These are phyloP conservation scores for Salarias fasciatus DNA, from an alignment of 2,797 vertebrate genomes.

Conservation along the genomic window DNA sequence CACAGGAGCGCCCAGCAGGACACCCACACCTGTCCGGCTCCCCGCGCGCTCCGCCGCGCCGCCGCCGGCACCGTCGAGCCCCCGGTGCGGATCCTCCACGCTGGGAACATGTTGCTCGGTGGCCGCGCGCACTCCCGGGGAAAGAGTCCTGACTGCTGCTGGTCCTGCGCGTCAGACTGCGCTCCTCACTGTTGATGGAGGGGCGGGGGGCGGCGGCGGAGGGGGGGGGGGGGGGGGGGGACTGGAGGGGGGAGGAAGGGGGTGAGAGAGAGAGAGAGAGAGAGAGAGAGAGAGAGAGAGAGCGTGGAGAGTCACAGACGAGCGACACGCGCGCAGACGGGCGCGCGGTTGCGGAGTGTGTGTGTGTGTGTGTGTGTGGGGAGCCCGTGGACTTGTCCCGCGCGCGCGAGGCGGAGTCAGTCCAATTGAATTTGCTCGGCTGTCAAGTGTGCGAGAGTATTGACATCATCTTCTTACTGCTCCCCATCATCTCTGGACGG, in stretches of 20 bases:
- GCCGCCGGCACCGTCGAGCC: conserved; percentile 44
- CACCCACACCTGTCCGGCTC: conserved; percentile 69
- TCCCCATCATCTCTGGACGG: conserved; percentile 24
- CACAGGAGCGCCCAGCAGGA: conserved; percentile 80
- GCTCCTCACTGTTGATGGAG: conserved; percentile 63
- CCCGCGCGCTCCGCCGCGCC: conserved; percentile 56
- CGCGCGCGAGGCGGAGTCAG: conserved; percentile 77
- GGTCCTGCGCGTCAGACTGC: conserved; percentile 66
- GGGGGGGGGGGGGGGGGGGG: not conserved
- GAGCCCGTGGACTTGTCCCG: conserved; percentile 72
- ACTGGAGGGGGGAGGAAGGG: not conserved
- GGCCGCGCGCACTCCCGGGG: conserved; percentile 59
- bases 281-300: conserved; percentile 9
- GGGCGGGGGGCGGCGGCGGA: conserved; percentile 35
- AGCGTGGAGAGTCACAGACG: conserved; percentile 46
- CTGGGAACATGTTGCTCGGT: conserved; percentile 83
- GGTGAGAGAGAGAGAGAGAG: not conserved
- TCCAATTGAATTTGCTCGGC: conserved; percentile 70
- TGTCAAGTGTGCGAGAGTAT: conserved; percentile 68
- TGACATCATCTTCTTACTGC: conserved; percentile 58
- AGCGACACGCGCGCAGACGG: conserved; percentile 49
- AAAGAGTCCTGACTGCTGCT: conserved; percentile 68
- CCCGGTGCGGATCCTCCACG: conserved; percentile 68
- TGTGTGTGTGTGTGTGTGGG: conserved; percentile 7
- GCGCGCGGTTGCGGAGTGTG: conserved; percentile 14